These are phyloP conservation scores for Turdus rufiventris DNA, from an alignment of 2,113 vertebrate genomes.

Conservation along the genomic window DNA sequence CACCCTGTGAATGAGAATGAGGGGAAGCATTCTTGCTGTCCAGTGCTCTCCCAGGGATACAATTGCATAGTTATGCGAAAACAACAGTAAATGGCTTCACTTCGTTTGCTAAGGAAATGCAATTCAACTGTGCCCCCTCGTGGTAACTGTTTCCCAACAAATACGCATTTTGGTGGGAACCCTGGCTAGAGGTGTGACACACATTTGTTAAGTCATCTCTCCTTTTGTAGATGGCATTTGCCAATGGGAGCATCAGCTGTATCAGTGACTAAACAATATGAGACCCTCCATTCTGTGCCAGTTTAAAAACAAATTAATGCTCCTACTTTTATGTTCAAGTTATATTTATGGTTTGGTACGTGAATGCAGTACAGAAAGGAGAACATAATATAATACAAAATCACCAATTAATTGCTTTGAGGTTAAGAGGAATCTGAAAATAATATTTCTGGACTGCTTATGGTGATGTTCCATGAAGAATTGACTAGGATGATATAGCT, in stretches of 20 bases:
- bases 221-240: background rate
- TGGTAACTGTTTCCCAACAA: background rate
- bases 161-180: background rate
- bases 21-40: slow-evolving; percentile 44
- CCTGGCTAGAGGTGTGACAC: background rate
- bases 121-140: slow-evolving; percentile 68
- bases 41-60: slow-evolving; percentile 24
- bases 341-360: background rate
- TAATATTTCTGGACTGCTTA: background rate
- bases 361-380: background rate
- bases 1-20: slow-evolving; percentile 40
- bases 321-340: background rate
- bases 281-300: background rate
- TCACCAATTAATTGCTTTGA: background rate
- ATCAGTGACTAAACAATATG: background rate
- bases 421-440: background rate
- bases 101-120: background rate
- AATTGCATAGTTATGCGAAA: slow-evolving; percentile 28
- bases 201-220: background rate
- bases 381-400: background rate
- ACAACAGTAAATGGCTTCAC: slow-evolving; percentile 26
- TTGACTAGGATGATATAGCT: background rate
- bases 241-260: background rate
- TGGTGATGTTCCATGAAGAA: background rate
- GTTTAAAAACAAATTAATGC: background rate